Conservation (phyloP, 2,113 vertebrate species). For the Nothoprocta perdicaria region DNA sequence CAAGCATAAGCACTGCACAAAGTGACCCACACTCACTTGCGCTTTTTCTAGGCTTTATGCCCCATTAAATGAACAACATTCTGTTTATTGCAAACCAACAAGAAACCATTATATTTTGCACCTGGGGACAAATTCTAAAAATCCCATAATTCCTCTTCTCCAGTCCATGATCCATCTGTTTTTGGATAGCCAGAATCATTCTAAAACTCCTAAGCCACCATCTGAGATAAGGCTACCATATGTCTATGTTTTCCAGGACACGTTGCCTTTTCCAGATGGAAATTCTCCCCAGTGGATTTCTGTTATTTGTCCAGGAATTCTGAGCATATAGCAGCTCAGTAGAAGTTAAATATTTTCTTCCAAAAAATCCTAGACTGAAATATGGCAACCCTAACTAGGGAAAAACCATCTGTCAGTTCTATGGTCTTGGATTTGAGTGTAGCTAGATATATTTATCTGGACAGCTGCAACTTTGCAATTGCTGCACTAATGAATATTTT, state of each 20-base stretch:
- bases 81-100: not conserved
- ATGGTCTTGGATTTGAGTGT: not conserved
- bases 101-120: not conserved
- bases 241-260: not conserved
- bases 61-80: not conserved
- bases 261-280: not conserved
- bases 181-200: not conserved
- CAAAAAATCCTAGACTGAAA: slow-evolving; percentile 31
- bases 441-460: slow-evolving; percentile 25
- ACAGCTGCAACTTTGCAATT: slow-evolving; percentile 63
- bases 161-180: not conserved
- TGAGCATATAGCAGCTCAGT: not conserved
- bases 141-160: not conserved
- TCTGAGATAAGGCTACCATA: not conserved
- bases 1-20: not conserved
- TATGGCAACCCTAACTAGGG: slow-evolving; percentile 16
- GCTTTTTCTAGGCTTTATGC: not conserved
- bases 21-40: not conserved
- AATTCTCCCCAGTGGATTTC: not conserved
- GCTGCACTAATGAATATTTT: slow-evolving; percentile 48
- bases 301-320: slow-evolving; percentile 12
- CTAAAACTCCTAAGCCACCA: not conserved
- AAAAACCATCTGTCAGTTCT: slow-evolving; percentile 19
- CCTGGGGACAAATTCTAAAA: not conserved
- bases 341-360: slow-evolving; percentile 9